Percentiles rank a stretch among this genome's conserved stretches.
These are phyloP conservation scores for Calcarius lapponicus DNA, from an alignment of 2,797 vertebrate genomes.

Conservation along the genomic window DNA sequence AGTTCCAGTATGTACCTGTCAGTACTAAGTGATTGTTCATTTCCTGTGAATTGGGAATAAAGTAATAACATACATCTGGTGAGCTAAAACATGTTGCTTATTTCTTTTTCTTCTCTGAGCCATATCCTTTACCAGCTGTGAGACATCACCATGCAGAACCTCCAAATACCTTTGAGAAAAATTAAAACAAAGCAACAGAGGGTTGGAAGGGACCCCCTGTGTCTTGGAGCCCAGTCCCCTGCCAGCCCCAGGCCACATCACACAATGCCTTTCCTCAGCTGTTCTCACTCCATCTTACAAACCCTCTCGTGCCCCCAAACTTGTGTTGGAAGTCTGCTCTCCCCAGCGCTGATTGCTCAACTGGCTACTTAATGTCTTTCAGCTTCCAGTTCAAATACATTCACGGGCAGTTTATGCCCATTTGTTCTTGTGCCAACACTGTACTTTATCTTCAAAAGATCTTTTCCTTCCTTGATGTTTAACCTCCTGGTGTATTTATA, in stretches of 20 bases:
- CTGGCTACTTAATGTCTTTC: neutral
- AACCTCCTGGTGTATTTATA: slow-evolving; percentile 32
- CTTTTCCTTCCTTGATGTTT: slow-evolving; percentile 37
- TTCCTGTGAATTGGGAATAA: slow-evolving; percentile 87
- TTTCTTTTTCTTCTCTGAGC: slow-evolving; percentile 74
- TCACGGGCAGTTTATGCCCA: slow-evolving; percentile 34
- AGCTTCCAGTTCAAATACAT: slow-evolving; percentile 22
- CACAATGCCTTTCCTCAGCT: slow-evolving; percentile 29
- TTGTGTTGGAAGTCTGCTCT: neutral
- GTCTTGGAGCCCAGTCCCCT: neutral
- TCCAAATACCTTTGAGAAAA: slow-evolving; percentile 71
- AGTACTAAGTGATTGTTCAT: slow-evolving; percentile 96
- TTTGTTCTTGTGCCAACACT: slow-evolving; percentile 49
- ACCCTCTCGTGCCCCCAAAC: neutral
- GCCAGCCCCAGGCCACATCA: slow-evolving; percentile 21
- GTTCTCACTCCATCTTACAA: neutral
- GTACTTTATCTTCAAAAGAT: slow-evolving; percentile 47
- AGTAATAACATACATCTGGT: slow-evolving; percentile 92
- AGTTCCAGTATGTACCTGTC: slow-evolving; percentile 94
- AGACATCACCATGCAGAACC: slow-evolving; percentile 69
- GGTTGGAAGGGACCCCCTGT: slow-evolving; percentile 31
- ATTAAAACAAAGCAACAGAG: slow-evolving; percentile 67
- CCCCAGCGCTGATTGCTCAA: neutral
- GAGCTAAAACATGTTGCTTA: slow-evolving; percentile 79
- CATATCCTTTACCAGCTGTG: slow-evolving; percentile 77